A percentile compares a stretch with the other conserved stretches of the same genome.
phyloP scores from a whole-genome alignment of 2,113 vertebrate genomes.

The Callocephalon fimbriatum region DNA sequence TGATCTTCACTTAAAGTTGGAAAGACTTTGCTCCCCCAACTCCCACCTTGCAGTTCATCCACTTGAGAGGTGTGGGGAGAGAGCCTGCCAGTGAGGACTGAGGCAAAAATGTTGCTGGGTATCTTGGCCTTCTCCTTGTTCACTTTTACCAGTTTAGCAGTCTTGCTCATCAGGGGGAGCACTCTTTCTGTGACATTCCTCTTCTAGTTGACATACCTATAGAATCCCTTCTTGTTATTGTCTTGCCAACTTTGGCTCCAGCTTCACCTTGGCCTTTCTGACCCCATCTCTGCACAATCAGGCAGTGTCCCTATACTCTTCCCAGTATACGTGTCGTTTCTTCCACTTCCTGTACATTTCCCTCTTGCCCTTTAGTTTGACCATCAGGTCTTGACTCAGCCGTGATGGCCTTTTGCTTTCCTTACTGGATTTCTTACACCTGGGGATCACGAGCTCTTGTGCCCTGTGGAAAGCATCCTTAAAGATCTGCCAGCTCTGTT shows the following conservation, averaged over 20 bases:
- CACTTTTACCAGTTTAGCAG: not conserved
- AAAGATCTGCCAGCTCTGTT: not conserved
- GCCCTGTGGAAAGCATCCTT: not conserved
- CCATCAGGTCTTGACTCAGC: not conserved
- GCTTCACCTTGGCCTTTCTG: not conserved
- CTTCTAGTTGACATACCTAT: not conserved
- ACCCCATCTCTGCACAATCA: not conserved
- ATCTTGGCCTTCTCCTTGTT: not conserved
- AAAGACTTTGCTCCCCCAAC: not conserved
- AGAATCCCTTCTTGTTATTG: not conserved
- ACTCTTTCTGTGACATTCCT: not conserved
- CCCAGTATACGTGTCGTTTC: not conserved
- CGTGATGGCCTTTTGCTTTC: not conserved
- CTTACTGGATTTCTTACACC: not conserved
- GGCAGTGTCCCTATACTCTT: not conserved
- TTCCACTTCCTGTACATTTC: not conserved
- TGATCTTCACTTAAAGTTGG: no score
- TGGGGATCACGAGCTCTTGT: not conserved
- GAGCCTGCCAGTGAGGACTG: not conserved
- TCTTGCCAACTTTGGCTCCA: not conserved
- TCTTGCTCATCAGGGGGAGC: not conserved
- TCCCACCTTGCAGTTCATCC: not conserved
- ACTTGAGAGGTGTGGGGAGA: not conserved
- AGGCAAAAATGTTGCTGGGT: not conserved
- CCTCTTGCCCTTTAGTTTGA: not conserved